These are phyloP conservation scores for Drosophila basisetae DNA, from an alignment of 2,888 invertebrate species.

Conservation along the genomic window DNA sequence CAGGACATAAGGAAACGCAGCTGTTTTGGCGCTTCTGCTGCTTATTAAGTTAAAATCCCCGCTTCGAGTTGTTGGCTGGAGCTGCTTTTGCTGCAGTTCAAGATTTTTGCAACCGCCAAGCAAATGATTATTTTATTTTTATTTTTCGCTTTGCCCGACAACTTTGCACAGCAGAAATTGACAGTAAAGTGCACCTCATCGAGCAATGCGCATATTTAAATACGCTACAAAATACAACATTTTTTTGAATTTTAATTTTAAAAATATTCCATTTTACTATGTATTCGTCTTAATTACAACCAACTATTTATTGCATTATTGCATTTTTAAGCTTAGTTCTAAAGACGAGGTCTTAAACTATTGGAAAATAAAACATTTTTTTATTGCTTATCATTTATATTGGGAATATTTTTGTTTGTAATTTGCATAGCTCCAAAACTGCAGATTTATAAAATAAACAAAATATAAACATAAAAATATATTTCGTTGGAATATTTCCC, in stretches of 20 bases:
- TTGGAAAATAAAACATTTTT: not conserved
- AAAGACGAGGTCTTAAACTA: not conserved
- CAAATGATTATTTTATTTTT: constrained; percentile 60
- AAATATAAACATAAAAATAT: not conserved
- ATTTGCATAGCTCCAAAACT: not conserved
- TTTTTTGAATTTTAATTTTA: not conserved
- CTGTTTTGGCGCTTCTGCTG: constrained; percentile 72
- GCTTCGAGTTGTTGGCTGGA: constrained; percentile 51
- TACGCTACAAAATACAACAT: constrained; percentile 13
- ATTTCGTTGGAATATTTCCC: not conserved
- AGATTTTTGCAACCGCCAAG: constrained; percentile 51
- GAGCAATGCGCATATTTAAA: not conserved
- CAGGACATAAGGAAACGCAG: constrained; percentile 58
- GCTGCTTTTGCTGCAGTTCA: constrained; percentile 53
- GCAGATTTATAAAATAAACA: not conserved
- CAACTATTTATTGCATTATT: not conserved
- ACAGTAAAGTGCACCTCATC: not conserved
- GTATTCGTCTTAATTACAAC: not conserved
- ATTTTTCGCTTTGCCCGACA: constrained; percentile 25
- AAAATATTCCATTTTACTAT: not conserved
- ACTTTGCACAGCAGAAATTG: constrained; percentile 29
- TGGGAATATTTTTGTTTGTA: not conserved
- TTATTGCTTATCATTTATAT: not conserved
- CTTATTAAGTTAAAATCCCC: constrained; percentile 83
- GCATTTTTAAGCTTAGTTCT: not conserved